Evolutionary conservation across 2,888 invertebrate species (phyloP), one percentile per base, ranked within the genome.

Genomic region (Halocaridina rubra): DNA sequence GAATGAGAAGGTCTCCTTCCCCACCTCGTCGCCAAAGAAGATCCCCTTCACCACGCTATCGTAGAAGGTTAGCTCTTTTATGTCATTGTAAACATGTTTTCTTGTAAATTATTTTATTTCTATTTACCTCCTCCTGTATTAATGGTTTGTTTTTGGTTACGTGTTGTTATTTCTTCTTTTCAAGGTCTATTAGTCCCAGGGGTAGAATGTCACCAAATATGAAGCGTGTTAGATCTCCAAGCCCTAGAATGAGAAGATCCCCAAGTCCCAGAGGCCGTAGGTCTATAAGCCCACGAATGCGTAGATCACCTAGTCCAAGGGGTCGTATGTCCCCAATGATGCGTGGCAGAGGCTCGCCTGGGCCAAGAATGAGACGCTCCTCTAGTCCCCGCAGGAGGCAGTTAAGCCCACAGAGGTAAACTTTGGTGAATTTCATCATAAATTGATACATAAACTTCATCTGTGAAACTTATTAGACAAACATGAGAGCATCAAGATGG

Each of bases 291-390:
- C 67, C 86, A 53, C 78, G 82, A 59, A 74, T 74, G 30, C 72
- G 82, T 10, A 75, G 80, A 27, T 82, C 86, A 67, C 84, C 84
- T 16, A 80, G 85, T 32, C 82, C 81, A 24, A 59, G 84, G 32
- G 74, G 64, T 19, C 19, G 64, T n/a, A 64, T 19, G 24, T 64
- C 64, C 10, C 64, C 46, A 1, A 46, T 46, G 46, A 46, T 46
- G 46, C 46, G 46, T 13, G 46, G 46, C 13, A 46, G 46, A 46
- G 46, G 80, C 22, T 82, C 86, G 59, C 84, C 84, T 16, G 77
- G 85, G 19, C 82, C 78, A 24, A 59, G 84, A 59, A 64, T 67
- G 46, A 69, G 82, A 22, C 61, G 82, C 13, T 77, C 82, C 5
- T 39, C 74, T 8, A 84, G 84, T 79, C 84, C 84, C 8, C 61